Base-by-base conservation (phyloP, 2,888 invertebrate genomes). In the Hyposoter dolosus region DNA sequence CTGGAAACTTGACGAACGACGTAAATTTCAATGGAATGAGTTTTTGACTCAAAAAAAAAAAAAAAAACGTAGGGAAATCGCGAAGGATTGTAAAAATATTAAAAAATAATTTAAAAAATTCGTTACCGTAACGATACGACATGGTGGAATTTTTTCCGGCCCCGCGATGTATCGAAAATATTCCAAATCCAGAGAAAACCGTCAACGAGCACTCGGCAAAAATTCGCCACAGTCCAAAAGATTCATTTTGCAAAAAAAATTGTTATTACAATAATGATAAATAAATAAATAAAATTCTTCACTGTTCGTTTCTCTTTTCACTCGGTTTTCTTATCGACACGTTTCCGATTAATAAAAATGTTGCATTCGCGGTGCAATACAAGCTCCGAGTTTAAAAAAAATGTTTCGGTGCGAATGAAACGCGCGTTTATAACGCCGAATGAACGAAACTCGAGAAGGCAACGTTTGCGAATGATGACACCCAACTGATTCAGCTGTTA, bases 401-500 rank as follows among this genome's bases (percentile, higher is more conserved):
- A 23, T 85, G 19, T 78, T 68, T 74, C 43, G 32, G 19, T 15
- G 43, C 19, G 56, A 45, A 68, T 23, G 60, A 28, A 68, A 60
- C 40, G 74, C 40, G 74, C 17, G 71, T 50, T 53, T 47, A 40
- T 40, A 76, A 50, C 71, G 72, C 65, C 68, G 50, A 63, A 19
- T 53, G 66, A 71, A 72, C 53, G 45, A 23, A 19, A 10, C 43
- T 66, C 76, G 76, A 74, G 76, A 83, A 74, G 65, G 78, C 63
- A 66, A 82, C 89, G 87, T 87, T 85, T 68, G 81, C 89, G 88
- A 90, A 87, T 77, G 89, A 88, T 89, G 89, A 89, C 91, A 89
- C 88, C 89, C 89, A 88, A 91, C 91, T 91, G 91, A 92, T 90
- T 91, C 91, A 89, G 88, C 89, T 88, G 90, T 92, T 91, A 88